phyloP scores from a whole-genome alignment of 2,113 vertebrate genomes.

The Eudorcas thomsonii region DNA sequence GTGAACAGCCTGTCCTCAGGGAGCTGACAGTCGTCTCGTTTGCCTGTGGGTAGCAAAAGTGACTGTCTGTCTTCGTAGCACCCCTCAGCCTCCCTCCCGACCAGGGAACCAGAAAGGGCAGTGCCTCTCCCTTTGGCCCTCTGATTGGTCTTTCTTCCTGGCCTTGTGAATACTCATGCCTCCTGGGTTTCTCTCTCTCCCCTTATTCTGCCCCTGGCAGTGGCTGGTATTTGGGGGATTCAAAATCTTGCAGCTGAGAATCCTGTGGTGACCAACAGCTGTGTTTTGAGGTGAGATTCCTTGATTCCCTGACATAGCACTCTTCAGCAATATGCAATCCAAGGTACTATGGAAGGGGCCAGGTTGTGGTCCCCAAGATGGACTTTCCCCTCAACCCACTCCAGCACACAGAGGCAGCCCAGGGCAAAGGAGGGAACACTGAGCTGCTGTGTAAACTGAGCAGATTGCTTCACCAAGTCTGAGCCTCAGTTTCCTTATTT shows the following conservation, averaged over 20 bases:
- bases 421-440: too few species aligned
- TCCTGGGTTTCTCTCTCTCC: not conserved
- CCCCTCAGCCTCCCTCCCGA: not conserved
- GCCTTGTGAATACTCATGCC: not conserved
- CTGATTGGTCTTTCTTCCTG: not conserved
- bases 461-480: not conserved
- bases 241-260: not conserved
- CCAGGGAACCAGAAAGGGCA: not conserved
- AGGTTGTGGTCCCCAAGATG: too few species aligned
- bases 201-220: not conserved
- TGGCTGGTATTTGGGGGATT: not conserved
- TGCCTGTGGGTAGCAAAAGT: not conserved
- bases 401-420: not conserved
- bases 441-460: not conserved
- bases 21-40: not conserved
- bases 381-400: too few species aligned
- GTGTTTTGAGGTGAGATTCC: not conserved
- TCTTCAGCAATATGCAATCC: not conserved
- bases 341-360: not conserved
- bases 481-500: not conserved
- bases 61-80: not conserved
- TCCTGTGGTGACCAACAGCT: not conserved
- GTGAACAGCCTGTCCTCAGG: not conserved
- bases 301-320: not conserved
- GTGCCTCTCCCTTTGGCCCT: rapidly evolving